phyloP scores from a whole-genome alignment of 2,888 invertebrate species.

The Melieria omissa region DNA sequence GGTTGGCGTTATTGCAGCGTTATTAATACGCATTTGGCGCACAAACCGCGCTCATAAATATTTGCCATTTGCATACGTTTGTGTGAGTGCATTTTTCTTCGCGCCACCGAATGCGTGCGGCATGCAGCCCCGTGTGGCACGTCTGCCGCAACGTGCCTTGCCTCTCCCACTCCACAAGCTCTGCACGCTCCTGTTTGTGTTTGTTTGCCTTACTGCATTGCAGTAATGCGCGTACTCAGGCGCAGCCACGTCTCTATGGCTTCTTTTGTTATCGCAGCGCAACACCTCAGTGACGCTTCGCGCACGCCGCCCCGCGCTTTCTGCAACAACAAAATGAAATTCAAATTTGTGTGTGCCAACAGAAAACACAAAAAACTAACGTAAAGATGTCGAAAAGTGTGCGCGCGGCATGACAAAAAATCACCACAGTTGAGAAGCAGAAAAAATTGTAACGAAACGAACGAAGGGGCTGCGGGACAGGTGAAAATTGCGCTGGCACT shows the following conservation, averaged over 20 bases:
- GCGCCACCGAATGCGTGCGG: slow-evolving; percentile 8
- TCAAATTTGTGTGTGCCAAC: no score
- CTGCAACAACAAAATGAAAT: neutral
- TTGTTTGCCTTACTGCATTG: slow-evolving; percentile 24
- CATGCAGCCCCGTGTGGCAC: slow-evolving; percentile 34
- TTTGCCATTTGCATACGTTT: slow-evolving; percentile 15
- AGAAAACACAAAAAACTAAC: no score
- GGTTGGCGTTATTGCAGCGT: neutral
- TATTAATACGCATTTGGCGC: slow-evolving; percentile 30
- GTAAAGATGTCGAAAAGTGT: no score
- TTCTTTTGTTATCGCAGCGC: slow-evolving; percentile 32
- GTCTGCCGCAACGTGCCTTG: neutral
- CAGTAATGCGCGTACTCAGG: slow-evolving; percentile 25
- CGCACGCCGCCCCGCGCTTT: slow-evolving; percentile 3
- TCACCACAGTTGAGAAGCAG: no score
- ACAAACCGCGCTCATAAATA: slow-evolving; percentile 26
- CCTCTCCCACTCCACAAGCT: neutral
- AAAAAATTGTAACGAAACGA: no score
- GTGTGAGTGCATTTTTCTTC: slow-evolving; percentile 3
- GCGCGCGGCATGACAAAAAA: no score
- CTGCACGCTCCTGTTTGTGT: neutral
- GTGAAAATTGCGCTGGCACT: no score
- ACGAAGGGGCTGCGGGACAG: no score
- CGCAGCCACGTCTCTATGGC: slow-evolving; percentile 27
- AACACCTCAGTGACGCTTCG: slow-evolving; percentile 26